Percentiles rank a stretch among this genome's conserved stretches.
Evolutionary conservation across 2,797 vertebrate genomes (phyloP).

Genomic region (Syngnathus acus): DNA sequence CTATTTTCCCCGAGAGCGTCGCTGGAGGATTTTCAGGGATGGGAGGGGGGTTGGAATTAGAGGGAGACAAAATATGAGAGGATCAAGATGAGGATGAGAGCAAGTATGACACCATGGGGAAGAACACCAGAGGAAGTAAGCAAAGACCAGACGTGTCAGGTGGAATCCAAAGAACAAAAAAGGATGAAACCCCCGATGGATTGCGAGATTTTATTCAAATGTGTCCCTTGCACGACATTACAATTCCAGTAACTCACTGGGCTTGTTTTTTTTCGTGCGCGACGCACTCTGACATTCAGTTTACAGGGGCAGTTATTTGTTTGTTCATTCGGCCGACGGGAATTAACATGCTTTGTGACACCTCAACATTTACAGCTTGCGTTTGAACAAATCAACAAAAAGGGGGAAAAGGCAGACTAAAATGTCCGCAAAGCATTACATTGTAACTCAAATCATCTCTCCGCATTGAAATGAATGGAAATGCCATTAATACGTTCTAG

Average conservation of each 20-base stretch:
- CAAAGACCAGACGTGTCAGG: background rate
- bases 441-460: too few species aligned
- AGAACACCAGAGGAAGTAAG: background rate
- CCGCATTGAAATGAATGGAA: too few species aligned
- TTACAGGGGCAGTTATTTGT: background rate
- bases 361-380: background rate
- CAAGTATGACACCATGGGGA: background rate
- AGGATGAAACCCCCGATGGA: too few species aligned
- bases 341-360: background rate
- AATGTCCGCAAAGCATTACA: background rate
- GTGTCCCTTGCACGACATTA: background rate
- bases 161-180: too few species aligned
- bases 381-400: background rate
- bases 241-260: background rate
- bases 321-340: background rate
- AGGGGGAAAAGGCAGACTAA: background rate
- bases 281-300: background rate
- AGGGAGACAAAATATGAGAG: background rate
- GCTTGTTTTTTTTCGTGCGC: background rate
- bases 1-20: constrained; percentile 54
- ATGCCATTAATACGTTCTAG: too few species aligned
- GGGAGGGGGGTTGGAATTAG: background rate
- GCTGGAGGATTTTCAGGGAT: constrained; percentile 11
- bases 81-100: background rate
- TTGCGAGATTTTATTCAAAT: background rate